These are phyloP conservation scores for Tonatia bakeri DNA, from an alignment of 2,113 vertebrate genomes.

Conservation along the genomic window DNA sequence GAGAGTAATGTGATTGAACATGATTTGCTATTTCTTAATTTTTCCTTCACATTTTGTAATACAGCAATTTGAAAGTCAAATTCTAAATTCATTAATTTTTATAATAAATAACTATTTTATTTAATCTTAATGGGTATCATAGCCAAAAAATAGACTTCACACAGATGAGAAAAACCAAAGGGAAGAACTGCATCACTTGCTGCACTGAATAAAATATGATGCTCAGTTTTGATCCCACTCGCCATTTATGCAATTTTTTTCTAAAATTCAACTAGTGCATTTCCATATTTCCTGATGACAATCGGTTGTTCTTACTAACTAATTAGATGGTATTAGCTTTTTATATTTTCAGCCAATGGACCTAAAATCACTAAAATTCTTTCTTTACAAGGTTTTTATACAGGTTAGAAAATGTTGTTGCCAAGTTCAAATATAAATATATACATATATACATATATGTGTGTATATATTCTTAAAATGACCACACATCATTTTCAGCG, in stretches of 20 bases:
- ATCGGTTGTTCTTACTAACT: conserved; percentile 47
- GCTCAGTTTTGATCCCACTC: conserved; percentile 40
- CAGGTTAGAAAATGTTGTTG: conserved; percentile 48
- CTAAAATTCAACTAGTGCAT: conserved; percentile 44
- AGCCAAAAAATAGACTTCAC: conserved; percentile 47
- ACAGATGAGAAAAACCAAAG: conserved; percentile 39
- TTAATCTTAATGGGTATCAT: conserved; percentile 30
- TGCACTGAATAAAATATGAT: conserved; percentile 55
- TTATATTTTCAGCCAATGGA: conserved; percentile 30
- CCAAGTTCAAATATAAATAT: background rate
- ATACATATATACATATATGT: background rate
- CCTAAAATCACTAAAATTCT: conserved; percentile 4
- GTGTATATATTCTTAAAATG: conserved; percentile 17
- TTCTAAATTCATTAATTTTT: conserved; percentile 51
- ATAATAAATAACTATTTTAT: conserved; percentile 24
- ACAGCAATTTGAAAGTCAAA: conserved; percentile 4
- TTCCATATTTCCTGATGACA: conserved; percentile 41
- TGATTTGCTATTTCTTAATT: conserved; percentile 11
- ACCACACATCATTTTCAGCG: conserved; percentile 29
- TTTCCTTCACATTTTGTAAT: conserved; percentile 47
- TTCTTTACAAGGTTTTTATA: conserved; percentile 37
- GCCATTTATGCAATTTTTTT: conserved; percentile 38
- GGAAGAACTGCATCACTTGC: conserved; percentile 27
- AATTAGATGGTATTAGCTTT: conserved; percentile 42
- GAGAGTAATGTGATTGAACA: background rate